These are phyloP conservation scores for Cephus spinipes DNA, from an alignment of 2,888 invertebrate genomes.

Conservation along the genomic window DNA sequence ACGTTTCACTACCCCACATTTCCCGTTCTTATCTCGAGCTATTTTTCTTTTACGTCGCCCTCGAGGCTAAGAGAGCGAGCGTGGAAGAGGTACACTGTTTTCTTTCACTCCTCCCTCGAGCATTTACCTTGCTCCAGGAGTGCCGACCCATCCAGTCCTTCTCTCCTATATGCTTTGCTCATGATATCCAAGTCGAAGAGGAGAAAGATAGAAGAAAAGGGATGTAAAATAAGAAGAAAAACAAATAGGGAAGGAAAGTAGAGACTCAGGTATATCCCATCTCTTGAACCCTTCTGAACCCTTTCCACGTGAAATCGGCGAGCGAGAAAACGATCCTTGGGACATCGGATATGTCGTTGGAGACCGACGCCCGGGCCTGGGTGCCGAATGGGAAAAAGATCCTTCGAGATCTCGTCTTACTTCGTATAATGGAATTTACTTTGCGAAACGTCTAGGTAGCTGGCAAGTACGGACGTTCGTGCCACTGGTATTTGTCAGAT, in stretches of 20 bases:
- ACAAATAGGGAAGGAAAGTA: not conserved
- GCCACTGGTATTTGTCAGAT: not conserved
- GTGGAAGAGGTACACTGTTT: slow-evolving; percentile 14
- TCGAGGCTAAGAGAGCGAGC: slow-evolving; percentile 14
- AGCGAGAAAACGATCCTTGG: not conserved
- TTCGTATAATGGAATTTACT: not conserved
- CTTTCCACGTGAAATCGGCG: not conserved
- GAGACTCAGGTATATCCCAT: not conserved
- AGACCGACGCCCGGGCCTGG: not conserved
- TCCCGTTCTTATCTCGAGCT: slow-evolving; percentile 18
- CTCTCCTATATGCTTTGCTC: not conserved
- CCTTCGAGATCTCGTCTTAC: not conserved
- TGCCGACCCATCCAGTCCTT: not conserved
- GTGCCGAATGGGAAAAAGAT: not conserved
- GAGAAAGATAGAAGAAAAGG: not conserved
- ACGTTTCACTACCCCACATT: slow-evolving; percentile 20
- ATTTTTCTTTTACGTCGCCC: slow-evolving; percentile 19
- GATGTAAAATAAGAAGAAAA: not conserved
- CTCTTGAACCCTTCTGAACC: not conserved
- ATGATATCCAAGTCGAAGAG: not conserved
- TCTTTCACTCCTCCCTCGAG: slow-evolving; percentile 15
- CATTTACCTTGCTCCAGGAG: slow-evolving; percentile 2
- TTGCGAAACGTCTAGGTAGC: not conserved
- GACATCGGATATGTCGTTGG: not conserved
- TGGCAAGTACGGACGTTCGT: not conserved